phyloP scores from a whole-genome alignment of 2,113 vertebrate genomes.

The Syrrhaptes paradoxus region DNA sequence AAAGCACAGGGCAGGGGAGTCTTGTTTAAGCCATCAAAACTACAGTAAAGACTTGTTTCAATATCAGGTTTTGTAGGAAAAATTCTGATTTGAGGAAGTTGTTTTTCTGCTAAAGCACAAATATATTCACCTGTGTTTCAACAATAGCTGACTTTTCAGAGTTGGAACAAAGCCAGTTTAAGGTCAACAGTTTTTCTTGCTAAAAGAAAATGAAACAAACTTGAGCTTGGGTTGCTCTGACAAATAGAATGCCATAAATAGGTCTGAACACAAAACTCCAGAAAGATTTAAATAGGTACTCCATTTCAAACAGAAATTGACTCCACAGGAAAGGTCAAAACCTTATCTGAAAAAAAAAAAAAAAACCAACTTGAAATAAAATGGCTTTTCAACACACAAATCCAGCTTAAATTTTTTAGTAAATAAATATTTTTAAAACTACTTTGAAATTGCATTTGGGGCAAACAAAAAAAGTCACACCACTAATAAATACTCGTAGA shows the following conservation, averaged over 20 bases:
- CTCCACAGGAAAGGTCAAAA: neutral
- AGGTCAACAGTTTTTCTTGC: neutral
- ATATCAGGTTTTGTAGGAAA: neutral
- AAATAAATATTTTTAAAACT: neutral
- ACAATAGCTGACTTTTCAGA: neutral
- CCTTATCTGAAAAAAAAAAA: neutral
- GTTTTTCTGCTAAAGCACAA: neutral
- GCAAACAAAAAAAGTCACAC: neutral
- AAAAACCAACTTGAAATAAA: neutral
- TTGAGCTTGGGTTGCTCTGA: neutral
- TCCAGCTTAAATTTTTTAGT: neutral
- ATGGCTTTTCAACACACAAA: neutral
- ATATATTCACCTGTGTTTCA: neutral
- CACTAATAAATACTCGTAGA: neutral
- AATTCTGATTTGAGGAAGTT: neutral
- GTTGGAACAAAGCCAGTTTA: neutral
- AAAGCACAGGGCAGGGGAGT: neutral
- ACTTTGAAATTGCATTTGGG: neutral
- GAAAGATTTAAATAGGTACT: neutral
- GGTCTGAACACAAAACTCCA: neutral
- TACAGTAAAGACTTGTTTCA: neutral
- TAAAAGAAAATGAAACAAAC: neutral
- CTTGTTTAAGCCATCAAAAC: neutral
- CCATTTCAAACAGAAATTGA: neutral
- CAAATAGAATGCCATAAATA: neutral